Evolutionary conservation across 2,113 vertebrate species (phyloP), one percentile per base, ranked within the genome.

Genomic region (Megalops atlanticus): DNA sequence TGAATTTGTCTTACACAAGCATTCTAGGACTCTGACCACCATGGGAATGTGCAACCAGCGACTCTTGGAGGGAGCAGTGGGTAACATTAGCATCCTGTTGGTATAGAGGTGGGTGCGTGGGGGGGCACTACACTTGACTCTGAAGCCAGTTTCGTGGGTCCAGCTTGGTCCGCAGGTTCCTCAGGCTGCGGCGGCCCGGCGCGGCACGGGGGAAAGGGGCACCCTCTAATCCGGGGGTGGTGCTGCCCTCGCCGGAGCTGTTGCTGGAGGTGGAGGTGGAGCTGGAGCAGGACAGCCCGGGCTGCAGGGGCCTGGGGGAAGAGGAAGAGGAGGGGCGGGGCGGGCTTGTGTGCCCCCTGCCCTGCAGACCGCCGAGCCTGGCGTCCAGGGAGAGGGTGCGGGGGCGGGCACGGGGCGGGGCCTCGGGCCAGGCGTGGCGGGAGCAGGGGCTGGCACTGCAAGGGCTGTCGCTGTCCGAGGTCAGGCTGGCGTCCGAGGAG

Each of bases 301-400:
- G 88, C 84, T 91, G 92, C 36, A 6, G 54, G 36, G 39, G 73
- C 0, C 33, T 89, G 10, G 49, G 21, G 0, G 84, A 83, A 52
- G 76, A 89, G 2, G 81, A 90, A 87, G 31, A 88, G 85, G 35
- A 88, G 36, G 3, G 89, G 58, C 58, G 27, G 81, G 78, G 89
- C 85, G 88, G 85, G 77, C 85, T 85, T 74, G 82, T 85, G 24
- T 89, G 92, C 16, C 88, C 91, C 54, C 91, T 89, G 6, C 92
- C 92, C 47, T 92, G 89, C 18, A 95, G 88, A 27, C 90, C 93
- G 88, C 93, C 94, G 82, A 96, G 95, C 82, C 95, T 94, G 38
- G 96, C 95, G 18, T 97, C 97, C 84, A 98, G 87, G 7, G 96
- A 97, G 79, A 96, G 93, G 27, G 96, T 97, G 79, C 96, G 93